Percentiles rank a stretch among this genome's conserved stretches.
These are phyloP conservation scores for Bombylius major DNA, from an alignment of 2,888 invertebrate genomes.

Conservation along the genomic window DNA sequence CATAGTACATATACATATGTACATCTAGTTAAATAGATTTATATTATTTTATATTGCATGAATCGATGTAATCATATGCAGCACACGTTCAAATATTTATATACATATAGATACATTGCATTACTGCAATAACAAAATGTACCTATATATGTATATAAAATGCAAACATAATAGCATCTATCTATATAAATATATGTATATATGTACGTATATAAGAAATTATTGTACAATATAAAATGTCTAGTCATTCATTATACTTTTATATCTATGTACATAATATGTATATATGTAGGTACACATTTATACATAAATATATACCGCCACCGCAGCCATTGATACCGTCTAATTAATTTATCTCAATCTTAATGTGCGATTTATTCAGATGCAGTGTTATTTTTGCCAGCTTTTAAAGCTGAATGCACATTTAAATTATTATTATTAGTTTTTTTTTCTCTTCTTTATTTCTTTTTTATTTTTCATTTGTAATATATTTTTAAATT, in stretches of 20 bases:
- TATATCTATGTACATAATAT: background rate
- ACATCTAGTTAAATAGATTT: too few species aligned
- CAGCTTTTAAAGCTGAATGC: background rate
- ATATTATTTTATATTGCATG: too few species aligned
- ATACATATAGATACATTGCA: background rate
- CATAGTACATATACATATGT: background rate
- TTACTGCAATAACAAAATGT: background rate
- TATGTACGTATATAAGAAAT: background rate
- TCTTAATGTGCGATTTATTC: constrained; percentile 12
- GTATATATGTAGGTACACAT: background rate
- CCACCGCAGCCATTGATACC: constrained; percentile 8
- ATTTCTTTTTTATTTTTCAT: too few species aligned
- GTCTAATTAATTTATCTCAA: constrained; percentile 14
- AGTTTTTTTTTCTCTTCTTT: too few species aligned
- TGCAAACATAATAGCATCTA: background rate
- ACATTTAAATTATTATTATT: too few species aligned
- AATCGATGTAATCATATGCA: too few species aligned
- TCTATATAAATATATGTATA: background rate
- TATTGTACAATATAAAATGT: background rate
- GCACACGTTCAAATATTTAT: background rate
- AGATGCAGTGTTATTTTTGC: constrained; percentile 1
- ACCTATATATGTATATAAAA: background rate
- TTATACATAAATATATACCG: background rate
- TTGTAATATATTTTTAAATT: too few species aligned
- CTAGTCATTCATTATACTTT: too few species aligned